Conservation (phyloP, 2,113 vertebrate species). For the Pongo abelii region DNA sequence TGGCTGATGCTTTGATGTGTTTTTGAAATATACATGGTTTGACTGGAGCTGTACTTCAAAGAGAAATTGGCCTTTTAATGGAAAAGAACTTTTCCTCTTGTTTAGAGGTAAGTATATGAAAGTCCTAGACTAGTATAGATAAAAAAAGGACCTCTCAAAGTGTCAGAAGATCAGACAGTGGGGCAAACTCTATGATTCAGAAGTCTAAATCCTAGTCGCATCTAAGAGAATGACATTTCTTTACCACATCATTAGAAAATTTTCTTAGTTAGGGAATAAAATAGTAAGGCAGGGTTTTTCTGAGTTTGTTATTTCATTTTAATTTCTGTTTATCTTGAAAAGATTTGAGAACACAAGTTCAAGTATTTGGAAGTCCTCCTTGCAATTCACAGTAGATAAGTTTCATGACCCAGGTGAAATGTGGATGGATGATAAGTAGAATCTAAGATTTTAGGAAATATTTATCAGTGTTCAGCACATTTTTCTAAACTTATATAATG, state of each 20-base stretch:
- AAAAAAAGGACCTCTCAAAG: neutral
- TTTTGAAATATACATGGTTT: slow-evolving; percentile 81
- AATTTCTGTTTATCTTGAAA: neutral
- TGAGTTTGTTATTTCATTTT: neutral
- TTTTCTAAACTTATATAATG: neutral
- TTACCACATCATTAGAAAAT: neutral
- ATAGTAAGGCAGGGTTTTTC: neutral
- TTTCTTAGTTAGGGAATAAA: neutral
- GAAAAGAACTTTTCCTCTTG: slow-evolving; percentile 72
- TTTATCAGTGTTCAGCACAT: neutral
- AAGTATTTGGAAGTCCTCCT: neutral
- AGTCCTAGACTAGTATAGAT: slow-evolving; percentile 24
- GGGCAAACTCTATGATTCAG: neutral
- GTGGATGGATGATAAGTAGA: neutral
- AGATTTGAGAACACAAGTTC: neutral
- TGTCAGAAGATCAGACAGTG: neutral
- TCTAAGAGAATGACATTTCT: neutral
- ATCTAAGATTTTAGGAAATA: neutral
- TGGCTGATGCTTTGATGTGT: slow-evolving; percentile 79
- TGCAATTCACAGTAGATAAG: neutral
- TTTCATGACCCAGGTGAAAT: neutral
- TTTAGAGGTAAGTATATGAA: slow-evolving; percentile 69
- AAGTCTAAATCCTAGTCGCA: neutral
- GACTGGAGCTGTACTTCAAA: slow-evolving; percentile 79
- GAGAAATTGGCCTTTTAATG: slow-evolving; percentile 72